Percentiles rank a stretch among this genome's conserved stretches.
These are phyloP conservation scores for Oscheius sp. DNA, from an alignment of 2,888 invertebrate genomes.

Conservation along the genomic window DNA sequence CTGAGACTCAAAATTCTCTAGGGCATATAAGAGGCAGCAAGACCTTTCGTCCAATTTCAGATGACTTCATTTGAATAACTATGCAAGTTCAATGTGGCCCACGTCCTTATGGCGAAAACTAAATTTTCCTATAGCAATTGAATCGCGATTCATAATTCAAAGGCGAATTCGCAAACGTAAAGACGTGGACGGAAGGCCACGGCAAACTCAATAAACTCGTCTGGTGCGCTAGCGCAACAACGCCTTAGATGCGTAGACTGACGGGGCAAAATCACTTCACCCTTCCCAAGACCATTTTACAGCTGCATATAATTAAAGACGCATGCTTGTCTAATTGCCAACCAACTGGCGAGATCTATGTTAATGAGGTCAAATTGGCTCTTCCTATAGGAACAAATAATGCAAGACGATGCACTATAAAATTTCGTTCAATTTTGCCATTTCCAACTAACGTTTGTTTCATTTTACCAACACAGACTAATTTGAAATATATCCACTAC, in stretches of 20 bases:
- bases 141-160: constrained; percentile 35
- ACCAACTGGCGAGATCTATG: too few relatives aligned
- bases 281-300: too few relatives aligned
- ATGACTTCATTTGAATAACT: constrained; percentile 18
- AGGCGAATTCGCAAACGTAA: constrained; percentile 32
- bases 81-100: background rate
- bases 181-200: constrained; percentile 24
- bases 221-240: constrained; percentile 13
- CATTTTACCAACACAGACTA: too few relatives aligned
- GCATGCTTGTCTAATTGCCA: too few relatives aligned
- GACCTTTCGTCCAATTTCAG: too few relatives aligned
- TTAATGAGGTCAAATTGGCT: too few relatives aligned
- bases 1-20: background rate
- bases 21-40: too few relatives aligned
- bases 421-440: too few relatives aligned
- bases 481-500: constrained; percentile 14
- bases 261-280: background rate
- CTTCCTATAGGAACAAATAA: too few relatives aligned
- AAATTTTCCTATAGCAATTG: constrained; percentile 30
- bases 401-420: too few relatives aligned
- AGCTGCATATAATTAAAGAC: too few relatives aligned
- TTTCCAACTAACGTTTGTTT: too few relatives aligned
- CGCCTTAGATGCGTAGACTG: background rate
- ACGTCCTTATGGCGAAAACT: constrained; percentile 19
- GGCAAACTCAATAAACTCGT: constrained; percentile 30